Evolutionary conservation across 2,888 invertebrate species (phyloP).

Genomic region (Cephus pygmeus): DNA sequence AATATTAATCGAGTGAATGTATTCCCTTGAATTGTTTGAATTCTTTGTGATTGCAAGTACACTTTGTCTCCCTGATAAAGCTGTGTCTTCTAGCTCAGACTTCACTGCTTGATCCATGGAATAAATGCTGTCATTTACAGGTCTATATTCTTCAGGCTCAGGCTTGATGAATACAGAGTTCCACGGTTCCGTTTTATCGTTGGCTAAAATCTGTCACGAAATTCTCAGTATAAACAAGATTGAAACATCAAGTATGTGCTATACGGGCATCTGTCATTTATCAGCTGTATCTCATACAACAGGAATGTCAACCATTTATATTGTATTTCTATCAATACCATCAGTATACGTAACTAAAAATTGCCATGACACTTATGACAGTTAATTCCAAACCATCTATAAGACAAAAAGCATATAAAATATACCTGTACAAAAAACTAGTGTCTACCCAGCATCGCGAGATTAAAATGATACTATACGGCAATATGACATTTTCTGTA

Average conservation of each 20-base stretch:
- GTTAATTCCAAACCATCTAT: too few relatives aligned
- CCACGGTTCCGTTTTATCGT: background rate
- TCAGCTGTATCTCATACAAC: background rate
- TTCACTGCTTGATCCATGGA: background rate
- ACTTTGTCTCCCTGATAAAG: background rate
- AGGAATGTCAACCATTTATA: background rate
- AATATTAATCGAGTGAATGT: background rate
- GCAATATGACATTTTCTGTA: too few relatives aligned
- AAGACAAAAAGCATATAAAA: too few relatives aligned
- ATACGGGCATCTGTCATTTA: background rate
- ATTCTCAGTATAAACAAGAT: background rate
- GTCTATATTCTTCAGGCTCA: background rate
- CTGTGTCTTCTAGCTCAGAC: background rate
- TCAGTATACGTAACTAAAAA: background rate
- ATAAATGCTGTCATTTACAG: background rate
- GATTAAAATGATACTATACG: background rate
- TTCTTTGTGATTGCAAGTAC: background rate
- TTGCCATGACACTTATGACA: too few relatives aligned
- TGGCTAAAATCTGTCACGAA: background rate
- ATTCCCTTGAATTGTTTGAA: background rate
- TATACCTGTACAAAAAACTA: background rate
- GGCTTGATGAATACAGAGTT: constrained; percentile 1
- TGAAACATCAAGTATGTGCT: background rate
- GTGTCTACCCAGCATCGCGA: background rate
- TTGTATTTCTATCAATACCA: background rate